Percentiles rank a stretch among this genome's conserved stretches.
phyloP scores from a whole-genome alignment of 2,113 vertebrate species.

The Ctenomys sociabilis region DNA sequence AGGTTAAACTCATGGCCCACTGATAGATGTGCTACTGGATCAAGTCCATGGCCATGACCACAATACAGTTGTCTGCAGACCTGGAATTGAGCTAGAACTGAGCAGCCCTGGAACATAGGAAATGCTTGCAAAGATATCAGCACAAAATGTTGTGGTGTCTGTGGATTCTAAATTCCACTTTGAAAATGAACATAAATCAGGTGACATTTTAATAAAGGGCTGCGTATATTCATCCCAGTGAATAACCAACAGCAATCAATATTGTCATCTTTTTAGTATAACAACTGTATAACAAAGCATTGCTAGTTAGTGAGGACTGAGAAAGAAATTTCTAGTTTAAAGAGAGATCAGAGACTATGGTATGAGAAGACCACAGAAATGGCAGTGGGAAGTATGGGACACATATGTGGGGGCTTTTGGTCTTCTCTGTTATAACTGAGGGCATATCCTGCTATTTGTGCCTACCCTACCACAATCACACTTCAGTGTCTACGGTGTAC shows the following conservation, averaged over 20 bases:
- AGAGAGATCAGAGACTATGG: neutral
- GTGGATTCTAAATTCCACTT: neutral
- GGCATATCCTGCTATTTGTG: neutral
- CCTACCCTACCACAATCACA: too few species aligned
- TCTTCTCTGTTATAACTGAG: neutral
- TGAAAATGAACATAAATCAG: neutral
- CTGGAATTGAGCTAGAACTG: neutral
- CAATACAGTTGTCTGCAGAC: neutral
- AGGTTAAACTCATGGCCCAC: neutral
- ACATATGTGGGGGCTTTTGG: neutral
- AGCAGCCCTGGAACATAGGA: neutral
- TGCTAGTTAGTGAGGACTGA: neutral
- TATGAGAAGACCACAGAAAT: neutral
- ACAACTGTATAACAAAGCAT: neutral
- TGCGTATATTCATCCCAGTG: neutral
- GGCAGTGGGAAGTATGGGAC: too few species aligned
- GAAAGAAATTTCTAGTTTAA: neutral
- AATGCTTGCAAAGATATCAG: neutral
- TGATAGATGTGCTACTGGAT: neutral
- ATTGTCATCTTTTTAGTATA: neutral
- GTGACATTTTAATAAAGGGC: neutral
- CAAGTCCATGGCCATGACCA: neutral
- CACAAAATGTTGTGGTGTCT: neutral
- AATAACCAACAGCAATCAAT: neutral
- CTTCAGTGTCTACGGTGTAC: neutral